Percentiles rank a stretch among this genome's conserved stretches.
Conservation (phyloP, 2,113 vertebrate genomes). For the Lampris incognitus region DNA sequence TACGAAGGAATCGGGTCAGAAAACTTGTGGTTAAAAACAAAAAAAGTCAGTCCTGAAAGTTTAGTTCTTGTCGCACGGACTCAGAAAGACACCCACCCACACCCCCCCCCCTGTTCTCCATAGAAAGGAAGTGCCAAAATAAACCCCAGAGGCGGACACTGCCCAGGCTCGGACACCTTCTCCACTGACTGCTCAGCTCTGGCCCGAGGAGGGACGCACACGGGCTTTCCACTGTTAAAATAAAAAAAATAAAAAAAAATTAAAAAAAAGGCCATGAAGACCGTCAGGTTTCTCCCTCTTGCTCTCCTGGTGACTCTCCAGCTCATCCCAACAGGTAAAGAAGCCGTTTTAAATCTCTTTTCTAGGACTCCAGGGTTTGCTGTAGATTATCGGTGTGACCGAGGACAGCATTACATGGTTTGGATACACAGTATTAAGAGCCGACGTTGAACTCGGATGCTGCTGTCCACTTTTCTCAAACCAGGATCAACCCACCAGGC, state of each 20-base stretch:
- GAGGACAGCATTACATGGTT: no score
- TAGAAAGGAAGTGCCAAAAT: constrained; percentile 77
- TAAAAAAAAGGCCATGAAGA: constrained; percentile 60
- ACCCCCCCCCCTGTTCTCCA: constrained; percentile 32
- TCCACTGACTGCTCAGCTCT: constrained; percentile 21
- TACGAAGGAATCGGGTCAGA: no score
- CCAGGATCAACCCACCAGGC: no score
- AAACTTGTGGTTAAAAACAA: no score
- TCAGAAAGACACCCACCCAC: constrained; percentile 24
- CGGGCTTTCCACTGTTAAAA: background rate
- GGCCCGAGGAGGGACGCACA: constrained; percentile 42
- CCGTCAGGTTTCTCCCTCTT: constrained; percentile 34
- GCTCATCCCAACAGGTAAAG: constrained; percentile 56
- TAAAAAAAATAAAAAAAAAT: no score
- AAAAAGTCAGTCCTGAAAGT: background rate
- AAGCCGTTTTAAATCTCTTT: background rate
- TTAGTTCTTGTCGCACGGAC: constrained; percentile 33
- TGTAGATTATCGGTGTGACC: background rate
- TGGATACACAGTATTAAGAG: no score
- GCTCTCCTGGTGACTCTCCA: constrained; percentile 42
- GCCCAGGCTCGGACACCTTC: constrained; percentile 54
- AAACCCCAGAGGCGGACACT: constrained; percentile 49
- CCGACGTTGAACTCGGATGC: no score
- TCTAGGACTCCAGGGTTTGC: background rate
- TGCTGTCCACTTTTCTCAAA: no score